A percentile compares a stretch with the other conserved stretches of the same genome.
Conservation (phyloP, 2,888 invertebrate species). For the Barypeithes pellucidus region DNA sequence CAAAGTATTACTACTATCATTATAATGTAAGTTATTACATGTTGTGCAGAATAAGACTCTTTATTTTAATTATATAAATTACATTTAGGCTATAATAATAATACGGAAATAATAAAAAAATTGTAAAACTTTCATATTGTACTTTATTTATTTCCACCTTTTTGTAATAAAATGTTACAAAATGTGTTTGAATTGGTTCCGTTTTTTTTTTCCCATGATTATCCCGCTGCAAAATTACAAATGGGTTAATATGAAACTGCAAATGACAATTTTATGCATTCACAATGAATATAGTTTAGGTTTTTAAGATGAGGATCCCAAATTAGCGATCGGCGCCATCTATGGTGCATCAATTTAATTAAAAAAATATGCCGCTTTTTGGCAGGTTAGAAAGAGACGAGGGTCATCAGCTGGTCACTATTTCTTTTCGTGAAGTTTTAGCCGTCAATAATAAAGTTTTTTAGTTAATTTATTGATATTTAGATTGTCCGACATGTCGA, state of each 20-base stretch:
- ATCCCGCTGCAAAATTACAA: neutral
- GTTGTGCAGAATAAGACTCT: slow-evolving; percentile 69
- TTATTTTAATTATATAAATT: slow-evolving; percentile 64
- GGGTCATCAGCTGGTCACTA: too few species aligned
- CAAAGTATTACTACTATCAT: slow-evolving; percentile 69
- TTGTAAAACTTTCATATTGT: slow-evolving; percentile 62
- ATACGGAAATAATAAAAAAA: slow-evolving; percentile 67
- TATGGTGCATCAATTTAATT: too few species aligned
- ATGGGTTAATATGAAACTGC: neutral
- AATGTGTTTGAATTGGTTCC: slow-evolving; percentile 16
- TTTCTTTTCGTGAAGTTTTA: too few species aligned
- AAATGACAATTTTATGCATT: neutral
- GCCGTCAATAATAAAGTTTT: too few species aligned
- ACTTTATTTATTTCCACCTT: slow-evolving; percentile 43
- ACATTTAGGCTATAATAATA: slow-evolving; percentile 67
- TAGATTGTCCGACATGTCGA: too few species aligned
- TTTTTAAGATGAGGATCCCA: too few species aligned
- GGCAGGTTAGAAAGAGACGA: too few species aligned
- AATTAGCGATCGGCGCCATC: too few species aligned
- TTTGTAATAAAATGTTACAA: slow-evolving; percentile 27
- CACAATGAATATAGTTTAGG: too few species aligned
- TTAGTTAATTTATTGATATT: too few species aligned
- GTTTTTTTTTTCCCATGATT: slow-evolving; percentile 1
- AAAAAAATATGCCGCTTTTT: too few species aligned
- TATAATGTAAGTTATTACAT: slow-evolving; percentile 68